phyloP scores from a whole-genome alignment of 2,113 vertebrate species.

The Xyliphius kryptos region DNA sequence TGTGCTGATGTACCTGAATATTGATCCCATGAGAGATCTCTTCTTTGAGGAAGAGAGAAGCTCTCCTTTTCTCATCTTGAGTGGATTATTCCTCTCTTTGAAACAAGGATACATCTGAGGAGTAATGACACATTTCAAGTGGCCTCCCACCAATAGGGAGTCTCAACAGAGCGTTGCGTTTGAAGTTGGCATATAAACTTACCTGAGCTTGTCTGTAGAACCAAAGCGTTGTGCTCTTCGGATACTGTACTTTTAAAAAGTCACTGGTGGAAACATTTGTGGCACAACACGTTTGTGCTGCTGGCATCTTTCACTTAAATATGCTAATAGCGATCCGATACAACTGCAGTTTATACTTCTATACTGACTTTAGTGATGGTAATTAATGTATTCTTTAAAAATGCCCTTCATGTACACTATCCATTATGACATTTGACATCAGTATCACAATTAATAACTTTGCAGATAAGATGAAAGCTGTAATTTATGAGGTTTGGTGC shows the following conservation, averaged over 20 bases:
- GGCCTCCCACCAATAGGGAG: slow-evolving; percentile 3
- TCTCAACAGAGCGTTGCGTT: slow-evolving; percentile 10
- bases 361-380: too few species aligned
- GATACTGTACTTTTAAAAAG: neutral
- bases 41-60: slow-evolving; percentile 14
- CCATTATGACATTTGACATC: slow-evolving; percentile 4
- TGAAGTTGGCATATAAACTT: slow-evolving; percentile 8
- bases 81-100: slow-evolving; percentile 28
- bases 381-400: slow-evolving; percentile 27
- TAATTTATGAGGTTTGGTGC: slow-evolving; percentile 23
- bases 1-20: slow-evolving; percentile 22
- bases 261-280: neutral
- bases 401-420: slow-evolving; percentile 31
- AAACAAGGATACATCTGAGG: slow-evolving; percentile 25
- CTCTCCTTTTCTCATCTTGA: slow-evolving; percentile 19
- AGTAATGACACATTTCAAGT: slow-evolving; percentile 23
- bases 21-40: slow-evolving; percentile 16
- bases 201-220: too few species aligned
- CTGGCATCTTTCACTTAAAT: too few species aligned
- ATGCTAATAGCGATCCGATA: too few species aligned
- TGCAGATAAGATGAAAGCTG: slow-evolving; percentile 16
- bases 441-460: neutral
- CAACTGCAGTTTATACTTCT: too few species aligned
- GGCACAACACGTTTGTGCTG: neutral
- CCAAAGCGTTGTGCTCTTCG: neutral